Evolutionary conservation across 2,797 vertebrate species (phyloP).

Genomic region (Clarias platycephalus): DNA sequence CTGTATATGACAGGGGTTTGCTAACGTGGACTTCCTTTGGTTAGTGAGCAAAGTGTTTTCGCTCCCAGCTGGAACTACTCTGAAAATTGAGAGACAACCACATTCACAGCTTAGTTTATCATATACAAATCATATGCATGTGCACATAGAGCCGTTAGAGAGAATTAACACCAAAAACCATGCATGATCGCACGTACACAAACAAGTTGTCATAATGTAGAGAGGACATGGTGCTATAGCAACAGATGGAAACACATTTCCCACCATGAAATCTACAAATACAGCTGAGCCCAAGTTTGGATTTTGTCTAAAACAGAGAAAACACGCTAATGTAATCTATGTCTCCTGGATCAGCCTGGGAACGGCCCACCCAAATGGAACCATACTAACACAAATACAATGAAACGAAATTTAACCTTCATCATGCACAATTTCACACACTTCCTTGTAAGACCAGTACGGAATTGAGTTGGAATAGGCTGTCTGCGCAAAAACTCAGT

Average conservation of each 20-base stretch:
- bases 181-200: background rate
- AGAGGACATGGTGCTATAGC: background rate
- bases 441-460: constrained; percentile 14
- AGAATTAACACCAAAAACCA: background rate
- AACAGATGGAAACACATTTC: constrained; percentile 41
- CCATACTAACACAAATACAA: constrained; percentile 55
- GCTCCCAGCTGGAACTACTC: constrained; percentile 17
- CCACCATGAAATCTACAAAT: constrained; percentile 39
- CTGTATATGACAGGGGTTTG: background rate
- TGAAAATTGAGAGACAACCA: constrained; percentile 42
- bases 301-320: constrained; percentile 46
- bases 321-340: constrained; percentile 41
- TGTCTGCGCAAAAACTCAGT: background rate
- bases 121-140: constrained; percentile 8
- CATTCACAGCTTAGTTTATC: constrained; percentile 27
- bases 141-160: background rate
- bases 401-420: constrained; percentile 51
- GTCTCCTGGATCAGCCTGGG: constrained; percentile 47
- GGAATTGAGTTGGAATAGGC: constrained; percentile 15
- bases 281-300: constrained; percentile 28
- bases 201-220: constrained; percentile 1
- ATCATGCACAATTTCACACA: constrained; percentile 42
- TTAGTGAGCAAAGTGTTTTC: background rate
- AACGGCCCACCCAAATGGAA: constrained; percentile 50
- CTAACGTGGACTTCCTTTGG: background rate